phyloP scores from a whole-genome alignment of 2,113 vertebrate species.

The Zosterops japonicus region DNA sequence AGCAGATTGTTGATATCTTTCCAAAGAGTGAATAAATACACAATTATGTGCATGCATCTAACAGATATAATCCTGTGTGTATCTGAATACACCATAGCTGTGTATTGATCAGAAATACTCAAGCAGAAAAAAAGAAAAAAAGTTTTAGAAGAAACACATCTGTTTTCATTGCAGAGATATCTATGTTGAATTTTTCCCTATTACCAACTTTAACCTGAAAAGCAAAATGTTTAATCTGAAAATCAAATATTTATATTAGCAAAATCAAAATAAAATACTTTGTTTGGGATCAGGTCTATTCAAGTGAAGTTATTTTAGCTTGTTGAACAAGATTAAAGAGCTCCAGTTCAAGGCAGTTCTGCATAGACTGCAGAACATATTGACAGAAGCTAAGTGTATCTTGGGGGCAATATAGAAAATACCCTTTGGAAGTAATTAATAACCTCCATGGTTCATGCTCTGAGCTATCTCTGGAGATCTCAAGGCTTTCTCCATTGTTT shows the following conservation, averaged over 20 bases:
- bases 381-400: not conserved
- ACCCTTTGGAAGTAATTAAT: not conserved
- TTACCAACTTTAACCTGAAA: not conserved
- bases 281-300: not conserved
- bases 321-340: not conserved
- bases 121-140: not conserved
- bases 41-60: not conserved
- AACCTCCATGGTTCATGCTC: not conserved
- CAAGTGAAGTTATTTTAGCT: not conserved
- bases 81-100: not conserved
- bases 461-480: not conserved
- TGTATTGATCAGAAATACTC: not conserved
- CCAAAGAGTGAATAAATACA: not conserved
- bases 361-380: not conserved
- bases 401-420: not conserved
- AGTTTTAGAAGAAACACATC: accelerated
- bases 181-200: not conserved
- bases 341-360: not conserved
- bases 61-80: not conserved
- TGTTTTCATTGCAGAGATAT: not conserved
- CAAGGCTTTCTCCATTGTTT: not conserved
- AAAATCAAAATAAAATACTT: not conserved
- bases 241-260: not conserved
- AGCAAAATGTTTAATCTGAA: not conserved
- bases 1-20: not conserved